Conservation (phyloP, 2,113 vertebrate species). For the Ivindomyrus marchei region DNA sequence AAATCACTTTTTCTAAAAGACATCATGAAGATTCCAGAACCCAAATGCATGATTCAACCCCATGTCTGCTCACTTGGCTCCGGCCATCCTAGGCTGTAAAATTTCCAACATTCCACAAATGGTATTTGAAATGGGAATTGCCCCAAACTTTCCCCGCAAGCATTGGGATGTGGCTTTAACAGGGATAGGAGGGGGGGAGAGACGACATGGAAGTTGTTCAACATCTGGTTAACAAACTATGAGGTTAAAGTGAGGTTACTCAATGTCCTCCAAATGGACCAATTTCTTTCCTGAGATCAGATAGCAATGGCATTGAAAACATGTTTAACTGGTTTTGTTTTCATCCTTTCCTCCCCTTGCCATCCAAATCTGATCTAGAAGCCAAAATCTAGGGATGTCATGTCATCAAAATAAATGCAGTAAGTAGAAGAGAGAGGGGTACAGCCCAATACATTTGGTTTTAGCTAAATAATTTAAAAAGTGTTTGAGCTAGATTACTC, state of each 20-base stretch:
- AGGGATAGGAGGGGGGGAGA: neutral
- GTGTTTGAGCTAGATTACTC: neutral
- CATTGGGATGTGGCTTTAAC: slow-evolving; percentile 7
- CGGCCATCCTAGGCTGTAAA: slow-evolving; percentile 28
- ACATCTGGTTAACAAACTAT: slow-evolving; percentile 38
- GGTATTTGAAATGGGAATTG: slow-evolving; percentile 31
- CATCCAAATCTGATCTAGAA: neutral
- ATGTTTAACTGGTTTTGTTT: slow-evolving; percentile 21
- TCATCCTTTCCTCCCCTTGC: slow-evolving; percentile 29
- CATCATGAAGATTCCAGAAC: slow-evolving; percentile 14
- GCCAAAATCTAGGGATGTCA: neutral
- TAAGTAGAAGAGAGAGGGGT: neutral
- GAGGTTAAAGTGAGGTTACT: slow-evolving; percentile 35
- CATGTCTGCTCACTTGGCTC: slow-evolving; percentile 32
- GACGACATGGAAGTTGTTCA: slow-evolving; percentile 28
- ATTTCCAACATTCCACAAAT: slow-evolving; percentile 40
- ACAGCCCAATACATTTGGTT: neutral
- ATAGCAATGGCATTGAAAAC: slow-evolving; percentile 26
- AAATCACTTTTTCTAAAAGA: slow-evolving; percentile 32
- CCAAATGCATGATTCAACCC: slow-evolving; percentile 16
- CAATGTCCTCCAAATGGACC: slow-evolving; percentile 13
- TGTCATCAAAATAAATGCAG: neutral
- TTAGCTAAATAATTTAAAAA: neutral
- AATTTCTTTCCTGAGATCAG: neutral
- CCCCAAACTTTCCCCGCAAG: slow-evolving; percentile 8